phyloP scores from a whole-genome alignment of 1,140 invertebrate species.

The Ooceraea biroi region DNA sequence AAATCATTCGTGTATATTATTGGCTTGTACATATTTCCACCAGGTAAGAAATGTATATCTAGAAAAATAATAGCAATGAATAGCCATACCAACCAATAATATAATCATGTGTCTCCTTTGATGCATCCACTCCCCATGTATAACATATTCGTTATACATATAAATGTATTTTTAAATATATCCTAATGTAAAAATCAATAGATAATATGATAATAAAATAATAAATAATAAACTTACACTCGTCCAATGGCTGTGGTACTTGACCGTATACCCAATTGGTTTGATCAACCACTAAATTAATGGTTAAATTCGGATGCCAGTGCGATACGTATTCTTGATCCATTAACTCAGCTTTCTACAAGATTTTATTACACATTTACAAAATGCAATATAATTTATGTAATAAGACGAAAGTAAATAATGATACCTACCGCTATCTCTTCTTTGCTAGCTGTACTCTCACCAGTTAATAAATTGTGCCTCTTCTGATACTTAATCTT shows the following conservation, averaged over 20 bases:
- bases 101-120: no score
- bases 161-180: conserved; percentile 7
- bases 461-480: conserved; percentile 97
- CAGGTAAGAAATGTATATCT: conserved; percentile 95
- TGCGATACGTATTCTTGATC: conserved; percentile 97
- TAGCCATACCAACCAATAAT: no score
- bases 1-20: conserved; percentile 99
- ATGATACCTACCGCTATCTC: conserved; percentile 87
- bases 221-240: conserved; percentile 88
- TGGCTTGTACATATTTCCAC: conserved; percentile 95
- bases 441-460: conserved; percentile 92
- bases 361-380: conserved; percentile 33
- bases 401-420: conserved; percentile 15
- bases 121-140: no score
- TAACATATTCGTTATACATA: neutral
- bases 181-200: conserved; percentile 13
- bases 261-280: conserved; percentile 96
- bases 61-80: conserved; percentile 71
- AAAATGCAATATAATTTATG: neutral
- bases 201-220: neutral
- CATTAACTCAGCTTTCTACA: conserved; percentile 92
- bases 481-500: conserved; percentile 95
- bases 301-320: conserved; percentile 99
- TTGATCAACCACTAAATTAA: conserved; percentile 98
- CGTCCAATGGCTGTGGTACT: conserved; percentile 96